Evolutionary conservation across 2,113 vertebrate genomes (phyloP), one percentile per base, ranked within the genome.

Genomic region (Zapus hudsonius): DNA sequence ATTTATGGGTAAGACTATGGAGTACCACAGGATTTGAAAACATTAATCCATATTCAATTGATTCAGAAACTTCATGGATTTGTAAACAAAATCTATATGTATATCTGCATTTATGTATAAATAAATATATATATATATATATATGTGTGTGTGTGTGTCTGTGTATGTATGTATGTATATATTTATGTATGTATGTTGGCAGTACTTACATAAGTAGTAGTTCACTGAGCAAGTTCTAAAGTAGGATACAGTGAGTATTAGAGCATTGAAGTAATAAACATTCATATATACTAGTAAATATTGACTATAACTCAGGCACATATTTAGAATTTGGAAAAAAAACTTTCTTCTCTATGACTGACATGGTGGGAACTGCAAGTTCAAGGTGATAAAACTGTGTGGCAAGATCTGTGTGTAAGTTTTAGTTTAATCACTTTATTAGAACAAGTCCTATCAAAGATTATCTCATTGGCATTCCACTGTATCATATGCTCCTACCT

Each of bases 381-480:
- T 72, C 36, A 84, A 44, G 16, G 4, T 75, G n/a, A 74, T 64
- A 36, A 80, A 67, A 69, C 3, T 90, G 47, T 1, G 72, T 3
- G 5, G 75, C 1, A 64, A 66, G 74, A 89, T 70, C 44, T n/a
- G n/a, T 31, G 33, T 55, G 10, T 36, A 12, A 1, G 22, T 85
- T 89, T 42, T 67, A 64, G n/a, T 88, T 88, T 52, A 33, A 89
- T n/a, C 66, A 38, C n/a, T n/a, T n/a, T n/a, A n/a, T n/a, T n/a
- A 89, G 15, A 74, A 82, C 82, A 74, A 55, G 7, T 63, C 55
- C 9, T 17, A 33, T 52, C 2, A 0, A 76, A 20, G 57, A 7
- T 67, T 27, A 20, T 87, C 91, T 74, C 5, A 57, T 61, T 76
- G 7, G 19, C 10, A 23, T 5, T 73, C 52, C 25, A 25, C 5